A percentile compares a stretch with the other conserved stretches of the same genome.
These are phyloP conservation scores for Apamea crenata DNA, from an alignment of 2,888 invertebrate genomes.

Conservation along the genomic window DNA sequence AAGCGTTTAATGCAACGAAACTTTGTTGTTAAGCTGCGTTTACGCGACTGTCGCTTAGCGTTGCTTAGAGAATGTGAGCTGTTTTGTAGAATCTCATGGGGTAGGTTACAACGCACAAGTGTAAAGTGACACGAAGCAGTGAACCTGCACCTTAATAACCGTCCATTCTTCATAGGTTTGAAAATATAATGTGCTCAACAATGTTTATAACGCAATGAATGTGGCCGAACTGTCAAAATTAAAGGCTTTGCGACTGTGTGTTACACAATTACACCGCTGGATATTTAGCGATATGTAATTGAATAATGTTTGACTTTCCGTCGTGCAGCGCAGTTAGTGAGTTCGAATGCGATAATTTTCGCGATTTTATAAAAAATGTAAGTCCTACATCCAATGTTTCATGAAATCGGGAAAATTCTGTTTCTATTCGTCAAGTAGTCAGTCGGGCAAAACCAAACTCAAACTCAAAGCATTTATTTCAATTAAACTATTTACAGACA, in stretches of 20 bases:
- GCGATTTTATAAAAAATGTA: no score
- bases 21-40: conserved; percentile 26
- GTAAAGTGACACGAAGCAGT: neutral
- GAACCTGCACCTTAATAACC: no score
- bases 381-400: no score
- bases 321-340: neutral
- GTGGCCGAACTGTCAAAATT: neutral
- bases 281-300: neutral
- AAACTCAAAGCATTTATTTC: no score
- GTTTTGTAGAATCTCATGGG: neutral
- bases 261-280: neutral
- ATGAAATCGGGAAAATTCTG: no score
- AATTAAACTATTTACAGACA: no score
- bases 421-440: neutral
- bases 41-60: neutral
- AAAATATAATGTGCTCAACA: neutral
- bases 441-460: neutral
- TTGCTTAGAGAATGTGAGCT: neutral
- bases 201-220: neutral
- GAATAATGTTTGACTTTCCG: neutral
- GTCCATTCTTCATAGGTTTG: neutral
- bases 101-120: neutral
- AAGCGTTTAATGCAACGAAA: conserved; percentile 26
- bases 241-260: neutral
- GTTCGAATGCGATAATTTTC: neutral